Evolutionary conservation across 2,113 vertebrate genomes (phyloP).

Genomic region (Peromyscus maniculatus): DNA sequence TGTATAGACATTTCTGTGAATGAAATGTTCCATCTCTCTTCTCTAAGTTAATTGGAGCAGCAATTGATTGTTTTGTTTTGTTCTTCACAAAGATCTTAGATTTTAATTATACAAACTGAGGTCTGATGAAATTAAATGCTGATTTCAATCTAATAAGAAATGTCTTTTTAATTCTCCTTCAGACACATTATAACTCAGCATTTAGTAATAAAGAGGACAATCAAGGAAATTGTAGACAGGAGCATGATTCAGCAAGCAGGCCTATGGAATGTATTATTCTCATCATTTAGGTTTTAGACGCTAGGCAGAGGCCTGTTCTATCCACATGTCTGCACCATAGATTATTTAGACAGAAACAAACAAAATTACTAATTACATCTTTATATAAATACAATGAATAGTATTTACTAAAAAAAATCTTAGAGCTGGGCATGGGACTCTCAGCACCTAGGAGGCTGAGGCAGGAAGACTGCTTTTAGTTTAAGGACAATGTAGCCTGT

Average conservation of each 20-base stretch:
- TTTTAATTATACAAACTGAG: not conserved
- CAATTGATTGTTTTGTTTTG: not conserved
- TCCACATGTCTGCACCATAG: fast-evolving
- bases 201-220: not conserved
- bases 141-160: not conserved
- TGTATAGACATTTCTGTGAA: not conserved
- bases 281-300: not conserved
- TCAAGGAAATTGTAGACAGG: not conserved
- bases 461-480: not conserved
- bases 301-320: no score
- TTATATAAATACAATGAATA: not conserved
- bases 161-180: constrained; percentile 24
- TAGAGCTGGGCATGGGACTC: no score
- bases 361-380: not conserved
- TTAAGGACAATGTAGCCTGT: not conserved
- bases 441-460: not conserved
- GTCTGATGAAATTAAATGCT: constrained; percentile 7
- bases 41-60: not conserved
- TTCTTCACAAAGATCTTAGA: not conserved
- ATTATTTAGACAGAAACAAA: not conserved
- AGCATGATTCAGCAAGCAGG: not conserved
- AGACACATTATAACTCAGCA: not conserved
- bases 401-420: not conserved
- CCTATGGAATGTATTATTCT: not conserved
- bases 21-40: not conserved